A percentile compares a stretch with the other conserved stretches of the same genome.
Evolutionary conservation across 2,113 vertebrate species (phyloP).

Genomic region (Sarotherodon lohbergeri): DNA sequence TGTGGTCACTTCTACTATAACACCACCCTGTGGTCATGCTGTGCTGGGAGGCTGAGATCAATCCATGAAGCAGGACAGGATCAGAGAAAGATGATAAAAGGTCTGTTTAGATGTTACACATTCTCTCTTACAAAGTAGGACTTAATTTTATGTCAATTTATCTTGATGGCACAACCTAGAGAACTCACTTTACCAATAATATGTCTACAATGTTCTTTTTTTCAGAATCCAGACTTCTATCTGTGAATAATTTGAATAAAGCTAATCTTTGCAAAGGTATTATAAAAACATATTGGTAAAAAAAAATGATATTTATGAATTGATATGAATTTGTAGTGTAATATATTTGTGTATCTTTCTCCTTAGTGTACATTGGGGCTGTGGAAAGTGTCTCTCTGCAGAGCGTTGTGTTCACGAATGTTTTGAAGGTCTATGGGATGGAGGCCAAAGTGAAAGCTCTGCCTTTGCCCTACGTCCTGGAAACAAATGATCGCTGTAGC

Average conservation of each 20-base stretch:
- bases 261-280: background rate
- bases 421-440: background rate
- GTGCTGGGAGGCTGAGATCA: background rate
- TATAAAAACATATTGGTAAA: background rate
- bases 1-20: background rate
- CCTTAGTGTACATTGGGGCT: conserved; percentile 25
- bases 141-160: background rate
- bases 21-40: background rate
- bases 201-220: background rate
- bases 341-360: background rate
- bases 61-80: background rate
- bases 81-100: background rate
- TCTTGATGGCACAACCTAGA: background rate
- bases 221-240: background rate
- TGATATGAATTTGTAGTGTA: background rate
- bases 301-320: background rate
- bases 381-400: conserved; percentile 13
- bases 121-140: background rate
- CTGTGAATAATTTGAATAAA: background rate
- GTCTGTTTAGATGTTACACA: background rate
- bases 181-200: background rate
- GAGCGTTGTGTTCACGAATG: background rate
- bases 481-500: background rate
- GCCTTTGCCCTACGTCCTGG: background rate
- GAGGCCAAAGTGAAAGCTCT: background rate